Conservation (phyloP, 2,888 invertebrate genomes). For the Euzophera pinguis region DNA sequence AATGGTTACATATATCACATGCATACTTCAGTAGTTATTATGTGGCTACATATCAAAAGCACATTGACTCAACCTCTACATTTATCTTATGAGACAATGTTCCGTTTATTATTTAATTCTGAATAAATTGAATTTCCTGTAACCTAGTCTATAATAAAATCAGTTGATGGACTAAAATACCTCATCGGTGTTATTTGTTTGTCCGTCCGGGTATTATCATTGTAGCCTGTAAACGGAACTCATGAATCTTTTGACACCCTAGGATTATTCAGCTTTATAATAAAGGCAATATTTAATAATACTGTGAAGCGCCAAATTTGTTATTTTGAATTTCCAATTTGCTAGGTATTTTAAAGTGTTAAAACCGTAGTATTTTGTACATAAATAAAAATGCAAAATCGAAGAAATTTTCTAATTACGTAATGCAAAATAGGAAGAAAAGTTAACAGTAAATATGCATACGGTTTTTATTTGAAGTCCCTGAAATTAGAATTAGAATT, state of each 20-base stretch:
- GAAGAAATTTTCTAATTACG: too few relatives aligned
- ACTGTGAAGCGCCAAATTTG: not conserved
- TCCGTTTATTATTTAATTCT: not conserved
- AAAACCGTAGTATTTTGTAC: not conserved
- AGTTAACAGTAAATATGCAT: too few relatives aligned
- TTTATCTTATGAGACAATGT: not conserved
- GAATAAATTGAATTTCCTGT: slow-evolving; percentile 7
- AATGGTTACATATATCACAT: not conserved
- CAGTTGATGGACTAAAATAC: slow-evolving; percentile 4
- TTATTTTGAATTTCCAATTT: not conserved
- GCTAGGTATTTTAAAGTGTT: not conserved
- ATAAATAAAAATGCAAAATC: too few relatives aligned
- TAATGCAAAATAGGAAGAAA: too few relatives aligned
- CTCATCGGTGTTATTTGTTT: not conserved
- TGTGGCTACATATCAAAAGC: not conserved
- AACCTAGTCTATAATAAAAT: not conserved
- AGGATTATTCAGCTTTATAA: slow-evolving; percentile 4
- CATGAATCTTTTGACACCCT: slow-evolving; percentile 1
- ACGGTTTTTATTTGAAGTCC: too few relatives aligned
- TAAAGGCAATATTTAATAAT: not conserved
- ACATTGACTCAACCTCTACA: not conserved
- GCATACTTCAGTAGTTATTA: not conserved
- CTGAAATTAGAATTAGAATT: too few relatives aligned
- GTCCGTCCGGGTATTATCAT: not conserved
- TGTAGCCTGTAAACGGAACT: not conserved